Evolutionary conservation across 2,888 invertebrate species (phyloP).

Genomic region (Protodeltote pygarga): DNA sequence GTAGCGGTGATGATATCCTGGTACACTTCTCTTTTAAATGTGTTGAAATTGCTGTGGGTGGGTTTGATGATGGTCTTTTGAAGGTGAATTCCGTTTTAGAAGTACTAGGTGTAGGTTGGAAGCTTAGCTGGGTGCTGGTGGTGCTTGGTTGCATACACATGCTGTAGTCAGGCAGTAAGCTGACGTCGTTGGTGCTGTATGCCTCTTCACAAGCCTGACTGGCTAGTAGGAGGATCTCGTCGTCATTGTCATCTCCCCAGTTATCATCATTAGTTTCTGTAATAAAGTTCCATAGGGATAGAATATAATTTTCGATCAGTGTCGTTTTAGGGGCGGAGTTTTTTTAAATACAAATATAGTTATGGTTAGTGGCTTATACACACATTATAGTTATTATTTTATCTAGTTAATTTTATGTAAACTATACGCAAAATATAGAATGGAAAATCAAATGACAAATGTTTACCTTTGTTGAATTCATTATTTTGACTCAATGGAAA

Average conservation of each 20-base stretch:
- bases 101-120: constrained; percentile 61
- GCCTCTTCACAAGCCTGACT: constrained; percentile 82
- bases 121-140: constrained; percentile 73
- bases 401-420: no score
- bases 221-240: constrained; percentile 79
- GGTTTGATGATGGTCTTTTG: constrained; percentile 67
- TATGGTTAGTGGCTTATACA: no score
- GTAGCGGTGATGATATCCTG: constrained; percentile 75
- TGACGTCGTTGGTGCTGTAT: constrained; percentile 57
- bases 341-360: no score
- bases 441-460: neutral
- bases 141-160: constrained; percentile 73
- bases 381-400: no score
- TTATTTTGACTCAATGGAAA: constrained; percentile 79
- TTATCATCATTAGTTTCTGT: constrained; percentile 57
- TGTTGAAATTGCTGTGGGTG: constrained; percentile 59
- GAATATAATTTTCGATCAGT: no score
- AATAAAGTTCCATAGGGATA: no score
- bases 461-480: constrained; percentile 64
- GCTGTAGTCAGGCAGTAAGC: constrained; percentile 72
- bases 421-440: neutral
- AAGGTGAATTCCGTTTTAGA: constrained; percentile 68
- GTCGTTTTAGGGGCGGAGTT: no score
- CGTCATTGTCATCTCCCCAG: constrained; percentile 83
- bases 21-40: constrained; percentile 72